Base-by-base conservation (phyloP, 2,888 invertebrate species). In the Synergus laeviventris region DNA sequence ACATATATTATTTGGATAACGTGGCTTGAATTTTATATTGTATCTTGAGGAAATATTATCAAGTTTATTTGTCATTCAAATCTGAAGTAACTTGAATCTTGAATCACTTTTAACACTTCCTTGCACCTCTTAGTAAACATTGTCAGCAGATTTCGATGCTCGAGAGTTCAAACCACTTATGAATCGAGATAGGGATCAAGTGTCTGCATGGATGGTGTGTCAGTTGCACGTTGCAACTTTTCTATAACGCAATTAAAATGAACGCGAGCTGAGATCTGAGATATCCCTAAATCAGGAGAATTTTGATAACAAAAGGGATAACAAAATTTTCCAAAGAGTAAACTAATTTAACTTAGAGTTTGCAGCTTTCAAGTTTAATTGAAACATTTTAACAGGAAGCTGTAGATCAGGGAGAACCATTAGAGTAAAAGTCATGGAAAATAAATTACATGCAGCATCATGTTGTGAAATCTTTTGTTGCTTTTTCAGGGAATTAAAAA, bases 51-150 rank as follows among this genome's bases (percentile, higher is more conserved):
- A 18, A 39, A 64, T 12, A 39, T 21, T 18, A 42, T 42, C 64
- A 42, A 64, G 39, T 42, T 64, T 21, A 42, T 64, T 64, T 64
- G 64, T 24, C 42, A 64, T 64, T 39, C 64, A 64, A 42, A 62
- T 64, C 64, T 42, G 39, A 12, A 42, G 21, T 64, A 45, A 45
- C 45, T n/a, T 16, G 45, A 45, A 42, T 64, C 64, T 64, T 62
- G 62, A 62, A 62, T 39, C 38, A 62, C 39, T 62, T 62, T 64
- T 64, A 64, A 64, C 64, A 64, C 42, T 18, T 64, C 21, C 64
- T 64, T 42, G 38, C 24, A 24, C n/a, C 62, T 62, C 60, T 60
- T 38, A 38, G 62, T 62, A 62, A 62, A 62, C 18, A 62, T 62
- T 62, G 62, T 62, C 62, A 62, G 42, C 42, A 66, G 64, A 42